phyloP scores from a whole-genome alignment of 2,888 invertebrate genomes.

The Phortica magna region DNA sequence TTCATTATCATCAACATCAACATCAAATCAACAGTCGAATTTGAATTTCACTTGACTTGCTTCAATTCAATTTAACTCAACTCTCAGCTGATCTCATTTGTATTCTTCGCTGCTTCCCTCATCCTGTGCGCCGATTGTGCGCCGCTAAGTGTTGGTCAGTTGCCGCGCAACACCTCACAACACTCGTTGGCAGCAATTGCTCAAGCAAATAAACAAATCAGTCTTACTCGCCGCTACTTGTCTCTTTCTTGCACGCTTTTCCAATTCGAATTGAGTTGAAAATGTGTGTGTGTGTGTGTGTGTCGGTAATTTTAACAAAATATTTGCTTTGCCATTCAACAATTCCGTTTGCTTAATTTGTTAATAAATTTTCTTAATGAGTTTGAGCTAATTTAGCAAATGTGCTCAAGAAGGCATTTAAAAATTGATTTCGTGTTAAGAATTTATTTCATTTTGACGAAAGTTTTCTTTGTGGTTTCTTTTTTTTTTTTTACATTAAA shows the following conservation, averaged over 20 bases:
- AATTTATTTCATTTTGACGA: slow-evolving; percentile 53
- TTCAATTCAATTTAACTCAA: background rate
- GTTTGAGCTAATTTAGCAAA: slow-evolving; percentile 1
- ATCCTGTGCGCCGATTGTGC: no score
- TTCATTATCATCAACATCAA: slow-evolving; percentile 55
- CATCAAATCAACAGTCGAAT: background rate
- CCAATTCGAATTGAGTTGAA: slow-evolving; percentile 14
- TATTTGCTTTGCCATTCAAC: slow-evolving; percentile 21
- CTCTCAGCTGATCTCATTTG: no score
- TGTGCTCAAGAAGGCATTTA: background rate
- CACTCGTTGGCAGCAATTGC: slow-evolving; percentile 50
- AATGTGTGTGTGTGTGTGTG: no score
- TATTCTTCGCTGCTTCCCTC: no score
- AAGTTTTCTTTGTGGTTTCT: no score
- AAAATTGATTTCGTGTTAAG: slow-evolving; percentile 26
- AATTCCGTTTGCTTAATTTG: slow-evolving; percentile 24
- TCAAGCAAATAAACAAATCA: slow-evolving; percentile 66
- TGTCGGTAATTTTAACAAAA: slow-evolving; percentile 6
- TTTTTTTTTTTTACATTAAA: no score
- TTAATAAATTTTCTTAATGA: slow-evolving; percentile 25
- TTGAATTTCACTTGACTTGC: background rate
- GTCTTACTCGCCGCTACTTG: background rate
- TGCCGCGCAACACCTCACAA: background rate
- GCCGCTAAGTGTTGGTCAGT: no score
- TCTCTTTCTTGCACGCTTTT: background rate